Percentiles rank a stretch among this genome's conserved stretches.
Conservation (phyloP, 2,797 vertebrate species). For the Eulemur mongoz region DNA sequence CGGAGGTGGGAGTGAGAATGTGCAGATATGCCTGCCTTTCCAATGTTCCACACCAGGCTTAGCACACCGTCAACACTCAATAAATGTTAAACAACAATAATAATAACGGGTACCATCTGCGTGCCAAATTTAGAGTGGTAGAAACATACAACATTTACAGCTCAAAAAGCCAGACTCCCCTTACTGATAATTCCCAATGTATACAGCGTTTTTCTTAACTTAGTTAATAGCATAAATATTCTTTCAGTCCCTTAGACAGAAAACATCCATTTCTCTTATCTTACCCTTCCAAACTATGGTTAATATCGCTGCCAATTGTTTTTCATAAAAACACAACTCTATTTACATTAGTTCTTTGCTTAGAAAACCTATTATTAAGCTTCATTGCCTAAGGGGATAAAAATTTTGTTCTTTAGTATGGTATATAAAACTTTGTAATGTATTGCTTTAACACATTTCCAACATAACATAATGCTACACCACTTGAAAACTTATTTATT, state of each 20-base stretch:
- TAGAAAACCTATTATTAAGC: background rate
- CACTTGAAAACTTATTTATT: background rate
- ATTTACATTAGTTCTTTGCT: background rate
- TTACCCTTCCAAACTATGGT: background rate
- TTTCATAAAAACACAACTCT: background rate
- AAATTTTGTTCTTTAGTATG: background rate
- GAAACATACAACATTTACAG: slow-evolving; percentile 42
- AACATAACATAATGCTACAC: background rate
- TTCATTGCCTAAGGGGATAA: background rate
- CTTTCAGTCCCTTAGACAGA: background rate
- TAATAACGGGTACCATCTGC: slow-evolving; percentile 57
- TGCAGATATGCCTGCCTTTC: background rate
- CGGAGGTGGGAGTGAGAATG: slow-evolving; percentile 44
- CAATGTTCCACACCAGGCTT: background rate
- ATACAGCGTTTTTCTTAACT: slow-evolving; percentile 10
- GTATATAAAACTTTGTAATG: background rate
- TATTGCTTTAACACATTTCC: background rate
- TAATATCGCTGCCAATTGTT: background rate
- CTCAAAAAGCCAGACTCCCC: background rate
- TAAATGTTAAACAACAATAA: slow-evolving; percentile 67
- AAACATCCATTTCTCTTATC: background rate
- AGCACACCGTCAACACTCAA: slow-evolving; percentile 5
- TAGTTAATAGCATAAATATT: slow-evolving; percentile 51
- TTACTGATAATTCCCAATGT: background rate
- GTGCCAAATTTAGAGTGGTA: slow-evolving; percentile 55